Conservation (phyloP, 2,888 invertebrate genomes). For the Halocaridina rubra region DNA sequence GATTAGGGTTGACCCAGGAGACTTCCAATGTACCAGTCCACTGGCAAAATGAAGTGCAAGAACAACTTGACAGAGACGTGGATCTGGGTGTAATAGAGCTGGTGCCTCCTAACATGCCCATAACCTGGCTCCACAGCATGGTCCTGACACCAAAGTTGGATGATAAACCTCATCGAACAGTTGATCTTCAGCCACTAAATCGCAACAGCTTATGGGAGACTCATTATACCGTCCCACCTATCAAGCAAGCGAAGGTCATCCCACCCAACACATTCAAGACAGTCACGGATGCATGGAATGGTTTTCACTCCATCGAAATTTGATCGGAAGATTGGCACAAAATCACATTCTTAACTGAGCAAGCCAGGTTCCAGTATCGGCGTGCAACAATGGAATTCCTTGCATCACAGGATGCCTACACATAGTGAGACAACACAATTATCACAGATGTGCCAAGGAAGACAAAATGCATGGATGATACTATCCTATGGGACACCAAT, state of each 20-base stretch:
- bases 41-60: neutral
- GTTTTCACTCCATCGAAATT: neutral
- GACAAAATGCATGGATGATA: neutral
- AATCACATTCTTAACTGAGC: neutral
- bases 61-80: neutral
- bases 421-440: neutral
- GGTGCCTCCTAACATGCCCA: neutral
- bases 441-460: neutral
- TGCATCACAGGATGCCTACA: neutral
- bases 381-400: neutral
- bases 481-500: neutral
- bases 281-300: neutral
- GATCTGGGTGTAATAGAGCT: conserved; percentile 11
- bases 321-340: too few species aligned
- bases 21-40: neutral
- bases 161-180: neutral
- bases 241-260: neutral
- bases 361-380: neutral
- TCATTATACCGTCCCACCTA: neutral
- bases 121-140: neutral
- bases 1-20: neutral
- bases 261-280: neutral
- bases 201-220: neutral
- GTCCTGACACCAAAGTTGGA: neutral
- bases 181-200: neutral